Base-by-base conservation (phyloP, 1,140 invertebrate genomes). In the Pemphigus obesinymphae region DNA sequence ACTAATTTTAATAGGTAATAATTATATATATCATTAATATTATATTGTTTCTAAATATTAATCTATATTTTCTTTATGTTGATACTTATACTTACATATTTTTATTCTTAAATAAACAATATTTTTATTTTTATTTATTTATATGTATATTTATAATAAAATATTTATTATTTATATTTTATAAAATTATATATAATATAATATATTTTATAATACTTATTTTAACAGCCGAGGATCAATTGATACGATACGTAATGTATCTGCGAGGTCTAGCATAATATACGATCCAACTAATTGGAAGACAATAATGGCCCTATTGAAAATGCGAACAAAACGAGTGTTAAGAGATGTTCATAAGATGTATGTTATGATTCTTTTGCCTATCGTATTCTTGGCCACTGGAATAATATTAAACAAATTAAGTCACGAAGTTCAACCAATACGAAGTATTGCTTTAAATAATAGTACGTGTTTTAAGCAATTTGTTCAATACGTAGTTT, bases 361-460 rank as follows among this genome's bases (percentile, higher is more conserved):
- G 34, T 90, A 88, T 85, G 89, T 89, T 83, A 89, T 88, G 70
- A 87, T 89, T 63, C 85, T 88, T 20, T 87, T 87, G 72, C 90
- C 88, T 7, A 88, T 92, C 84, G 88, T 91, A 40, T 89, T 92
- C 55, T 90, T 91, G 58, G 91, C 90, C 0, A 86, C 92, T 10
- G 92, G 92, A 29, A 88, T 93, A 8, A 92, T 92, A 84, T 87
- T 93, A 66, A 91, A 92, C 83, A 92, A 90, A 17, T 89, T 90
- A 68, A 90, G 91, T 83, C 90, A 89, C 5, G 88, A 90, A 31
- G 31, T 53, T 10, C 55, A 61, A 6, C 76, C 76, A 81, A 90
- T 91, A 89, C 90, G 90, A 83, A 90, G 91, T 13, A 87, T 92
- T 29, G 87, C 87, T 83, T 85, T 93, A 45, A 90, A 87, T 82